Conservation (phyloP, 2,113 vertebrate species). For the Halichoeres trimaculatus region DNA sequence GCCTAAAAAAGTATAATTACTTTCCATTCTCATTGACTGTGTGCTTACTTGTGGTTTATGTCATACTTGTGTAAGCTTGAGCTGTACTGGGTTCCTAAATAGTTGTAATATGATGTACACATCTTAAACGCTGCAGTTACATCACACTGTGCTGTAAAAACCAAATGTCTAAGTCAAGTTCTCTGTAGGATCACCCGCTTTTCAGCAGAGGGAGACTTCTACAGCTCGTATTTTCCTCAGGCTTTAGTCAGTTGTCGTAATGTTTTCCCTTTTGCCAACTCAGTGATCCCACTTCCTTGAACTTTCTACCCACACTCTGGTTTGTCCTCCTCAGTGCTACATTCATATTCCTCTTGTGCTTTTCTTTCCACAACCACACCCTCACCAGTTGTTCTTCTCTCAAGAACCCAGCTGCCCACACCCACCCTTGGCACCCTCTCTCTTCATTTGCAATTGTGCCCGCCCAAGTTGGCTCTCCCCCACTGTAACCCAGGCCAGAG, state of each 20-base stretch:
- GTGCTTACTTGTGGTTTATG: too few relatives aligned
- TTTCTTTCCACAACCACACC: conserved; percentile 33
- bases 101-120: not conserved
- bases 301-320: conserved; percentile 12
- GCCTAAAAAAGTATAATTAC: too few relatives aligned
- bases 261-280: not conserved
- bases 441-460: conserved; percentile 42
- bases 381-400: conserved; percentile 42
- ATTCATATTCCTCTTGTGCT: conserved; percentile 26
- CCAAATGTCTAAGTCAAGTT: not conserved
- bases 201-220: not conserved
- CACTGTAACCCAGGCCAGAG: conserved; percentile 25
- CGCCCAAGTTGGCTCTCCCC: conserved; percentile 27
- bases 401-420: conserved; percentile 27
- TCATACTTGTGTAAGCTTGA: not conserved
- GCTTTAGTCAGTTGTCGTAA: not conserved
- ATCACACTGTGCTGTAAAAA: not conserved
- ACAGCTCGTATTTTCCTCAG: not conserved
- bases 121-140: too few relatives aligned
- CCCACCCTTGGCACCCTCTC: conserved; percentile 27
- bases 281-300: conserved; percentile 7
- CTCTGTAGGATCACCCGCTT: not conserved
- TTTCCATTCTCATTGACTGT: not conserved
- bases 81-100: not conserved
- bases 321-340: conserved; percentile 1